Percentiles rank a stretch among this genome's conserved stretches.
These are phyloP conservation scores for Chrysomela aeneicollis DNA, from an alignment of 2,888 invertebrate genomes.

Conservation along the genomic window DNA sequence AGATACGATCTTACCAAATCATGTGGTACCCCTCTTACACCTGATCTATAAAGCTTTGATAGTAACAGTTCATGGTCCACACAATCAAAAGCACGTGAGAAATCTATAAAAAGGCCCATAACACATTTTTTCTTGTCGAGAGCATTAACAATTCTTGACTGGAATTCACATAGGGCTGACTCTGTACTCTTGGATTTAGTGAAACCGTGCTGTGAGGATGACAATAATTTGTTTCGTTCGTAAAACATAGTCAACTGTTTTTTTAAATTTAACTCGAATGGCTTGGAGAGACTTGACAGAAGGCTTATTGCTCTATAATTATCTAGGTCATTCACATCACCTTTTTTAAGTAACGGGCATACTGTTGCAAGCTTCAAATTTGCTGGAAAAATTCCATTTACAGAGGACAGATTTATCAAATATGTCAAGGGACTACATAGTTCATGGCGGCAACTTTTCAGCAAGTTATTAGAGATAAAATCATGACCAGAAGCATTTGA, in stretches of 20 bases:
- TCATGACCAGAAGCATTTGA: background rate
- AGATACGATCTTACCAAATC: background rate
- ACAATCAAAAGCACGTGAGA: background rate
- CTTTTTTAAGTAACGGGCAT: background rate
- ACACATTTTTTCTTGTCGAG: background rate
- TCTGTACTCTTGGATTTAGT: background rate
- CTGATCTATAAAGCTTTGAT: background rate
- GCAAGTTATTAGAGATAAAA: conserved; percentile 4
- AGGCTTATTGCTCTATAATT: background rate
- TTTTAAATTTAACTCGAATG: background rate
- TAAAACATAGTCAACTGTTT: background rate
- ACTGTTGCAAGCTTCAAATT: background rate
- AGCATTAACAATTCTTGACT: background rate
- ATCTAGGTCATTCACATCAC: background rate
- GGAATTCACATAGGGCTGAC: background rate
- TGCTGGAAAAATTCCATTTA: background rate
- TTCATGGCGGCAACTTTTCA: background rate
- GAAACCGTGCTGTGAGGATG: background rate
- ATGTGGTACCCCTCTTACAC: background rate
- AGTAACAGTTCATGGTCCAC: background rate
- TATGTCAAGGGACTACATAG: background rate
- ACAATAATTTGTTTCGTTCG: background rate
- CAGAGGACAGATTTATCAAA: background rate
- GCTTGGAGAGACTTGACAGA: background rate
- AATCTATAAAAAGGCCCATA: background rate